Percentiles rank a stretch among this genome's conserved stretches.
These are phyloP conservation scores for Mallotus villosus DNA, from an alignment of 2,797 vertebrate species.

Conservation along the genomic window DNA sequence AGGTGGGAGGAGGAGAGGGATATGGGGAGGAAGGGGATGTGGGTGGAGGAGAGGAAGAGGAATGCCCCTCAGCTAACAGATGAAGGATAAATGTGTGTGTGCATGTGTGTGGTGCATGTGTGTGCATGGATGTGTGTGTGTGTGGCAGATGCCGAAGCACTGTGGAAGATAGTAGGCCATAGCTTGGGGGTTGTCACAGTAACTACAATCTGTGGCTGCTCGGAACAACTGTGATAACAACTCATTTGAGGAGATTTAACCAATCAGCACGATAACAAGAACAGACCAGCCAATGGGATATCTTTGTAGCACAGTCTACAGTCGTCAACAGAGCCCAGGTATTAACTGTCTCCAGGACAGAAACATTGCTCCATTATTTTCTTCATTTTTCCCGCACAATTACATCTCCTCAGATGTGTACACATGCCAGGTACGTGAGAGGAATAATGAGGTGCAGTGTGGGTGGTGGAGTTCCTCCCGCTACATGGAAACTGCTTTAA, in stretches of 20 bases:
- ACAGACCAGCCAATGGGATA: conserved; percentile 59
- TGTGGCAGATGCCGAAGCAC: conserved; percentile 40
- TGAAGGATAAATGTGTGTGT: conserved; percentile 42
- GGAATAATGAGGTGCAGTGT: background rate
- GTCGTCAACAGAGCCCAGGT: too few species aligned
- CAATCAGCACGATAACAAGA: conserved; percentile 53
- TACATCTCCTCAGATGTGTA: too few species aligned
- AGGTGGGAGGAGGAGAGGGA: conserved; percentile 20
- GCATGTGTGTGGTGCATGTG: too few species aligned
- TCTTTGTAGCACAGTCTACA: conserved; percentile 2
- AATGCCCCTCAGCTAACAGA: conserved; percentile 62
- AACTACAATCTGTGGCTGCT: conserved; percentile 53
- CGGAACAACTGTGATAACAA: background rate
- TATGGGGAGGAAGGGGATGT: conserved; percentile 12
- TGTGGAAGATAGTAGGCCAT: conserved; percentile 56
- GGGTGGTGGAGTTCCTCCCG: background rate
- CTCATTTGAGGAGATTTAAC: conserved; percentile 31
- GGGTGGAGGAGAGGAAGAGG: conserved; percentile 22
- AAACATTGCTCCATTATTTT: background rate
- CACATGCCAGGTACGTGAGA: background rate
- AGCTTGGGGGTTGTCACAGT: conserved; percentile 53
- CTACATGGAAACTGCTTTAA: background rate
- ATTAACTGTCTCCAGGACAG: background rate
- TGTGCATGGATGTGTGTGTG: conserved; percentile 14
- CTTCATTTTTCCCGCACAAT: conserved; percentile 29